These are phyloP conservation scores for Columba livia DNA, from an alignment of 2,113 vertebrate genomes.

Conservation along the genomic window DNA sequence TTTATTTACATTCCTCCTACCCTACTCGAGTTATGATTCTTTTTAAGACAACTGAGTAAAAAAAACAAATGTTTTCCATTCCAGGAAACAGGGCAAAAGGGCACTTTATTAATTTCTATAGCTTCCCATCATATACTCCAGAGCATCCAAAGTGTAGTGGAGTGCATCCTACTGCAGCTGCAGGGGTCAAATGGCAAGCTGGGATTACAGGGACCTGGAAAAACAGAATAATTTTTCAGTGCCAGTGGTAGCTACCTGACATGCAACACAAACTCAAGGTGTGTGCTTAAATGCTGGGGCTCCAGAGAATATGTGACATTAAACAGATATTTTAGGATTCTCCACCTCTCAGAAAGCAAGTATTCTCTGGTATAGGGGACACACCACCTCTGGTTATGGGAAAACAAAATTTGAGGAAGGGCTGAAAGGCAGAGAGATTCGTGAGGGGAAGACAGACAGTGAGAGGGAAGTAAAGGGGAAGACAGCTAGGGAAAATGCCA, in stretches of 20 bases:
- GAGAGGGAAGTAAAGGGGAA: background rate
- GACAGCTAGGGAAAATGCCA: background rate
- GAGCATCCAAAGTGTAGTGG: background rate
- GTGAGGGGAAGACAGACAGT: background rate
- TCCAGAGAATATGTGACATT: background rate
- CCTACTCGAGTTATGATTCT: background rate
- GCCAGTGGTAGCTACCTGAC: background rate
- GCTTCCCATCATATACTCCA: background rate
- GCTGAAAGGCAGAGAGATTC: background rate
- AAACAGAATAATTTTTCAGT: background rate
- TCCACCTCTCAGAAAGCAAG: background rate
- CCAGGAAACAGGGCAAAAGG: background rate
- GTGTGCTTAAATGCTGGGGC: background rate
- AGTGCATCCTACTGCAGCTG: background rate
- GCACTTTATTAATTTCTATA: background rate
- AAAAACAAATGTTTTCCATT: background rate
- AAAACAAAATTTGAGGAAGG: background rate
- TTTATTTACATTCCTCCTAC: background rate
- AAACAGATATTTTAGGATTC: background rate
- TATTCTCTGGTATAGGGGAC: background rate
- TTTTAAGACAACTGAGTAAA: background rate
- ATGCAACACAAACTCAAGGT: background rate
- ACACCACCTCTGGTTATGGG: fast-evolving
- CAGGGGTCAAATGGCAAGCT: background rate
- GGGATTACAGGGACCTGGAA: background rate